Conservation (phyloP, 2,888 invertebrate species). For the Andrena bucephala region DNA sequence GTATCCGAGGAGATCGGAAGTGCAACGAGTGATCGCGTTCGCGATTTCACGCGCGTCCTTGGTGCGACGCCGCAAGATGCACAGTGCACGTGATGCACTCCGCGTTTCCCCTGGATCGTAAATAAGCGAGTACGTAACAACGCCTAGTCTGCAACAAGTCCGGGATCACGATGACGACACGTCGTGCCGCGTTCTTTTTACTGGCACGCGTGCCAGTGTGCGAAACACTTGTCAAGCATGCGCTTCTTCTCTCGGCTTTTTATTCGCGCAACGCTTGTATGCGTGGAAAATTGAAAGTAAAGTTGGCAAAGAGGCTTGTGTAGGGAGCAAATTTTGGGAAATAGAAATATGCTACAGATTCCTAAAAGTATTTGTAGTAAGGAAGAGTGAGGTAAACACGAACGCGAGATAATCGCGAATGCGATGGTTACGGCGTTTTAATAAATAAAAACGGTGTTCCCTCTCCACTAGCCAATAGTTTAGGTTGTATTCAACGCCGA, state of each 20-base stretch:
- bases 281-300: too few relatives aligned
- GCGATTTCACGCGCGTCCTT: conserved; percentile 49
- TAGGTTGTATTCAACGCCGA: too few relatives aligned
- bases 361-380: neutral
- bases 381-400: too few relatives aligned
- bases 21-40: conserved; percentile 31
- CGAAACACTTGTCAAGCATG: conserved; percentile 60
- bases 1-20: neutral
- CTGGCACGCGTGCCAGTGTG: conserved; percentile 38
- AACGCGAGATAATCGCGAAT: too few relatives aligned
- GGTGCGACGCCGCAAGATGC: conserved; percentile 15
- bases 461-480: too few relatives aligned
- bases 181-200: conserved; percentile 21
- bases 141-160: conserved; percentile 61
- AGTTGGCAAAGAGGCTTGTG: too few relatives aligned
- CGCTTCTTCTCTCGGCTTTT: conserved; percentile 19
- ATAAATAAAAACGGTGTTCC: too few relatives aligned
- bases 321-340: too few relatives aligned
- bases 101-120: conserved; percentile 42
- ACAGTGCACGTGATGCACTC: conserved; percentile 29
- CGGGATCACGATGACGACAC: conserved; percentile 73
- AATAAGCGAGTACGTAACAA: conserved; percentile 37
- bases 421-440: too few relatives aligned
- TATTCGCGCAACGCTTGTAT: neutral
- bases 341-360: too few relatives aligned